phyloP scores from a whole-genome alignment of 2,113 vertebrate species.

The Catharus fuscescens region DNA sequence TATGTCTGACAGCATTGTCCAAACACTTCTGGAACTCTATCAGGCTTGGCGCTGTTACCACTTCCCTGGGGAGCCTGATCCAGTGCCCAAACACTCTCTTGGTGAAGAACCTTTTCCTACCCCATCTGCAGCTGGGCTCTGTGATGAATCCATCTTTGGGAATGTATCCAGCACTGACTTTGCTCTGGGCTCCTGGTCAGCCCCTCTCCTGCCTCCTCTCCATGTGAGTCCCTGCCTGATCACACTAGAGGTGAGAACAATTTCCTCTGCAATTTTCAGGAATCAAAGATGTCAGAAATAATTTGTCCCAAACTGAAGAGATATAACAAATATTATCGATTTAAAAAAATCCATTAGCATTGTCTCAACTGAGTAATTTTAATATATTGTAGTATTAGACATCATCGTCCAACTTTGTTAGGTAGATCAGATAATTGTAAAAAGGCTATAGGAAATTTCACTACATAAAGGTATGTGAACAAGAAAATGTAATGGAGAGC shows the following conservation, averaged over 20 bases:
- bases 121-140: neutral
- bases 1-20: neutral
- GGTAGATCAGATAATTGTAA: neutral
- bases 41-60: neutral
- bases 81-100: neutral
- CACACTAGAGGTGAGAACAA: neutral
- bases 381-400: neutral
- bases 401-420: neutral
- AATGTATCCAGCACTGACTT: neutral
- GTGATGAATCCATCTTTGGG: neutral
- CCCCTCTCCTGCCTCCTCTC: neutral
- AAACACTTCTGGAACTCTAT: neutral
- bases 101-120: neutral
- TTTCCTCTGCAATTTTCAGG: neutral
- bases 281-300: neutral
- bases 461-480: neutral
- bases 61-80: neutral
- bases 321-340: neutral
- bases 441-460: neutral
- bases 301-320: neutral
- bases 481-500: neutral
- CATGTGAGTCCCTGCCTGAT: neutral
- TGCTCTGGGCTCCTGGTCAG: neutral
- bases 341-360: neutral
- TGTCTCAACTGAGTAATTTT: neutral